Evolutionary conservation across 2,888 invertebrate genomes (phyloP).

Genomic region (Doris montereyensis): DNA sequence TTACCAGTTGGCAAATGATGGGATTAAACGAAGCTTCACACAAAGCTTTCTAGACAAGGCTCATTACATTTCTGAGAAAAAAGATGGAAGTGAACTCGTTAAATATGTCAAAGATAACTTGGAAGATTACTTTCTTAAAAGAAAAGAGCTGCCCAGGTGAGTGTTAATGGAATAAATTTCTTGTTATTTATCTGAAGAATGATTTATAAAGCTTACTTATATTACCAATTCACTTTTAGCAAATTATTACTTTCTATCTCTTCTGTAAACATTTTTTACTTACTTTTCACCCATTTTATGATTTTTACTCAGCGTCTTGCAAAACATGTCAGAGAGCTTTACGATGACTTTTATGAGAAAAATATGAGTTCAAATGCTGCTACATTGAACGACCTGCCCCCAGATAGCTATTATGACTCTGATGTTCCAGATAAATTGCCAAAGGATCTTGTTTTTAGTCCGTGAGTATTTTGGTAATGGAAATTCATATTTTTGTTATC

Average conservation of each 20-base stretch:
- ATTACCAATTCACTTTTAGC: too few relatives aligned
- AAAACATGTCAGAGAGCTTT: conserved; percentile 63
- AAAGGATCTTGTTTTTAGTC: conserved; percentile 63
- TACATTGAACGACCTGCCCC: conserved; percentile 58
- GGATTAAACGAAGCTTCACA: conserved; percentile 71
- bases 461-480: conserved; percentile 68
- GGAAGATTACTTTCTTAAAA: conserved; percentile 68
- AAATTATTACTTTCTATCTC: too few relatives aligned
- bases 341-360: conserved; percentile 57
- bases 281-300: neutral
- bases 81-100: conserved; percentile 69
- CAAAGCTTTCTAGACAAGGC: conserved; percentile 71
- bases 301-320: conserved; percentile 63
- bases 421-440: conserved; percentile 71
- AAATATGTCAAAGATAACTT: conserved; percentile 67
- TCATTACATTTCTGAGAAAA: conserved; percentile 69
- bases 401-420: conserved; percentile 68
- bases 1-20: conserved; percentile 71
- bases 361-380: conserved; percentile 48
- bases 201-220: too few relatives aligned
- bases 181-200: too few relatives aligned
- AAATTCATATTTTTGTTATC: too few relatives aligned
- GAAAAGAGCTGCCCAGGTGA: conserved; percentile 69
- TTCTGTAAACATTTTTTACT: neutral
- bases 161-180: too few relatives aligned